A percentile compares a stretch with the other conserved stretches of the same genome.
Conservation (phyloP, 2,113 vertebrate species). For the Elephantulus edwardii region DNA sequence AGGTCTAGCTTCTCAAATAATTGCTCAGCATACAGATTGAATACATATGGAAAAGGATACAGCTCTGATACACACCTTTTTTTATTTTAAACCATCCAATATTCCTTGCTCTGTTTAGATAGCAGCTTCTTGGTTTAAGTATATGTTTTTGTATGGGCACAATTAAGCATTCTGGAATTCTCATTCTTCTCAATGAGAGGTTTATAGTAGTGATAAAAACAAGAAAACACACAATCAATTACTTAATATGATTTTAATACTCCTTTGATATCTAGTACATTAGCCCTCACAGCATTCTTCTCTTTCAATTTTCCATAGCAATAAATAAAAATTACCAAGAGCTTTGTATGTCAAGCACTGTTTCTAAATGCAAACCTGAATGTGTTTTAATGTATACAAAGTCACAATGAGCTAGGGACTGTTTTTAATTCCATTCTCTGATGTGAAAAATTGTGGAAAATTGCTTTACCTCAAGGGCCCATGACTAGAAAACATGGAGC, state of each 20-base stretch:
- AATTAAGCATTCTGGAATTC: too few species aligned
- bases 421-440: neutral
- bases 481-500: neutral
- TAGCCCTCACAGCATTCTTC: neutral
- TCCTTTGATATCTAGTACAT: neutral
- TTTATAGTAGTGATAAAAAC: neutral
- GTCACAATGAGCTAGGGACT: neutral
- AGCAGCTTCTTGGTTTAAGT: too few species aligned
- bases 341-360: neutral
- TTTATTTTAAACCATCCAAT: too few species aligned
- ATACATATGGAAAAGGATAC: too few species aligned
- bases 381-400: neutral
- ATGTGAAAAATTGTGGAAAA: conserved; percentile 13
- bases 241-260: neutral
- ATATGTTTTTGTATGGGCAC: too few species aligned
- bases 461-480: neutral
- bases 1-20: too few species aligned
- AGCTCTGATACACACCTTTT: too few species aligned
- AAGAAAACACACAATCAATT: neutral
- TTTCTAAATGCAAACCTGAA: neutral
- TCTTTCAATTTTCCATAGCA: neutral
- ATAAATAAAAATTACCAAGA: neutral
- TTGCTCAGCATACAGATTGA: too few species aligned
- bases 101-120: too few species aligned
- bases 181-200: fast-evolving